A percentile compares a stretch with the other conserved stretches of the same genome.
Evolutionary conservation across 2,888 invertebrate genomes (phyloP).

Genomic region (Tuta absoluta): DNA sequence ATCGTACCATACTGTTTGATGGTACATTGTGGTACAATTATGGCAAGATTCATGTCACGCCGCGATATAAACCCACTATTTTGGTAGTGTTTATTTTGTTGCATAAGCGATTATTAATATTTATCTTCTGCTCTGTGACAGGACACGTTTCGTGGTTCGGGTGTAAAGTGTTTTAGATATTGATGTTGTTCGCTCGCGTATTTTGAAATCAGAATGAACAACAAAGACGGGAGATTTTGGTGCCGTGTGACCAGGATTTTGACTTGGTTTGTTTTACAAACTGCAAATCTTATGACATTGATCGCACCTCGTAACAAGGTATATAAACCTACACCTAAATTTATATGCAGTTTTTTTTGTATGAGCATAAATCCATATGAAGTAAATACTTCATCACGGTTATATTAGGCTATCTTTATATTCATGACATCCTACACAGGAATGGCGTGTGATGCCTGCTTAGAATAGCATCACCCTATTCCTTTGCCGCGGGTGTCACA

Average conservation of each 20-base stretch:
- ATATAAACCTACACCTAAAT: no score
- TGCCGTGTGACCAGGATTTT: constrained; percentile 6
- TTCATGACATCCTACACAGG: no score
- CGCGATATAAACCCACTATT: constrained; percentile 42
- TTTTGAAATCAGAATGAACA: background rate
- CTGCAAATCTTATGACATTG: no score
- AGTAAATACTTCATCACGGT: no score
- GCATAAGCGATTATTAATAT: constrained; percentile 32
- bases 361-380: no score
- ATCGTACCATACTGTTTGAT: constrained; percentile 26
- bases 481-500: no score
- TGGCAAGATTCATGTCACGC: constrained; percentile 57
- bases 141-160: background rate
- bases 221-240: background rate
- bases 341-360: no score
- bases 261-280: no score
- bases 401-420: no score
- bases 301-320: no score
- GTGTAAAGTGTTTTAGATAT: background rate
- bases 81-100: constrained; percentile 41
- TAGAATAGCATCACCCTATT: no score
- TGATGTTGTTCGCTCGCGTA: background rate
- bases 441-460: no score
- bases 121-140: constrained; percentile 11
- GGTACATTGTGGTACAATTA: constrained; percentile 45